Evolutionary conservation across 2,888 invertebrate genomes (phyloP).

Genomic region (Troglohyphantes excavatus): DNA sequence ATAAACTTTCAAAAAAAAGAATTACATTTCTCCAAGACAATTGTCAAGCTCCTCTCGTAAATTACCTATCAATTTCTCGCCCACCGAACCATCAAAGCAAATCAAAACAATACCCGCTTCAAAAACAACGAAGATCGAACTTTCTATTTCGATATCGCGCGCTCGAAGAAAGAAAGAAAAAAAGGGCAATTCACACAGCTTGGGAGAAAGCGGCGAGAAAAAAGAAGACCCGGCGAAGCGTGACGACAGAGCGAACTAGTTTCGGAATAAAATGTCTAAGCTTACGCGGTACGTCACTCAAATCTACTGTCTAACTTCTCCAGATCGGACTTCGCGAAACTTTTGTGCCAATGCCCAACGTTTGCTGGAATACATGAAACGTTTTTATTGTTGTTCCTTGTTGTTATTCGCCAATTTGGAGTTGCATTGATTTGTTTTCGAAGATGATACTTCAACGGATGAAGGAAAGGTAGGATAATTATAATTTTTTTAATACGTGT

Average conservation of each 20-base stretch:
- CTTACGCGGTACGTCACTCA: conserved; percentile 52
- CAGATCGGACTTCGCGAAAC: conserved; percentile 12
- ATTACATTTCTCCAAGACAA: too few species aligned
- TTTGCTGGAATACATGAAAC: conserved; percentile 32
- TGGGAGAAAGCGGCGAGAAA: conserved; percentile 25
- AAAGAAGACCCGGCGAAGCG: conserved; percentile 30
- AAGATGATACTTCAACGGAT: background rate
- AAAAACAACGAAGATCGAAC: too few species aligned
- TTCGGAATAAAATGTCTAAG: conserved; percentile 69
- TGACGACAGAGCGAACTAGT: conserved; percentile 69
- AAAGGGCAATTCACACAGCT: background rate
- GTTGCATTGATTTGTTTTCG: background rate
- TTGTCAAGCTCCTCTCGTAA: too few species aligned
- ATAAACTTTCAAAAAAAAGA: too few species aligned
- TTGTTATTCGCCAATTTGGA: background rate
- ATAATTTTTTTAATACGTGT: background rate
- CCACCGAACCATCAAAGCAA: too few species aligned
- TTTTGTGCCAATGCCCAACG: conserved; percentile 60
- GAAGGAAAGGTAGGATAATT: conserved; percentile 2
- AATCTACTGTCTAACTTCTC: conserved; percentile 22
- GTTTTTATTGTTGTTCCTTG: background rate
- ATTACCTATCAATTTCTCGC: too few species aligned
- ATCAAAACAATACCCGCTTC: too few species aligned
- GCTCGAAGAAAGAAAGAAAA: too few species aligned
- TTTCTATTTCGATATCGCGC: background rate